A percentile compares a stretch with the other conserved stretches of the same genome.
Conservation (phyloP, 2,797 vertebrate genomes). For the Paguma larvata region DNA sequence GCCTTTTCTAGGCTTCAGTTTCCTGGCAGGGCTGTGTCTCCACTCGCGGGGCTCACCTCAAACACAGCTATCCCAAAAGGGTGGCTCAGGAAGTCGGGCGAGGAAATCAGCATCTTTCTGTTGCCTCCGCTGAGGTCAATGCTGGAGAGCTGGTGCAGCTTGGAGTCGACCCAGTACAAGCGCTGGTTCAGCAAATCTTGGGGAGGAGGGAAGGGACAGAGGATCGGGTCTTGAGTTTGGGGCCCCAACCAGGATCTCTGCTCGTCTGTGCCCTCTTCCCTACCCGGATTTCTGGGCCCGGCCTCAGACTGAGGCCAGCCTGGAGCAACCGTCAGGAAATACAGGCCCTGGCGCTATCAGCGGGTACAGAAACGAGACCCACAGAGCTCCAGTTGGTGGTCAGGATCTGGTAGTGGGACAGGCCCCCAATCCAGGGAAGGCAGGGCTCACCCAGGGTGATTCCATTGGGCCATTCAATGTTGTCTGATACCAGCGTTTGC, state of each 20-base stretch:
- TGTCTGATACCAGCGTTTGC: conserved; percentile 94
- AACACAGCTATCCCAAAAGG: conserved; percentile 98
- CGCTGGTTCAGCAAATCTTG: conserved; percentile 97
- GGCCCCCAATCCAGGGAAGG: neutral
- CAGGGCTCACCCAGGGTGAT: conserved; percentile 95
- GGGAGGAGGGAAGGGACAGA: neutral
- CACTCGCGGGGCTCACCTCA: conserved; percentile 91
- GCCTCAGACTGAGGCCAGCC: neutral
- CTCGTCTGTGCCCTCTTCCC: neutral
- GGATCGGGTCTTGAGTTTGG: neutral
- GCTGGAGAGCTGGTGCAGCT: conserved; percentile 97
- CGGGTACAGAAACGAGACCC: neutral
- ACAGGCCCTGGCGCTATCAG: neutral
- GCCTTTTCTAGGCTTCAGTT: neutral
- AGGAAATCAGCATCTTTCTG: conserved; percentile 96
- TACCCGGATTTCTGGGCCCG: neutral
- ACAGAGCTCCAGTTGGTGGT: neutral
- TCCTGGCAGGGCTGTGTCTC: neutral
- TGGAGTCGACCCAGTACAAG: conserved; percentile 99
- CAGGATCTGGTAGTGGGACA: neutral
- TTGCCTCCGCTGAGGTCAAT: conserved; percentile 96
- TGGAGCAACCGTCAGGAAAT: neutral
- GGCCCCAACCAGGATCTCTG: neutral
- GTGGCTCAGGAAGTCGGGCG: conserved; percentile 94
- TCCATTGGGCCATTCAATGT: conserved; percentile 99